phyloP scores from a whole-genome alignment of 2,888 invertebrate genomes.

The Ctenicera cuprea region DNA sequence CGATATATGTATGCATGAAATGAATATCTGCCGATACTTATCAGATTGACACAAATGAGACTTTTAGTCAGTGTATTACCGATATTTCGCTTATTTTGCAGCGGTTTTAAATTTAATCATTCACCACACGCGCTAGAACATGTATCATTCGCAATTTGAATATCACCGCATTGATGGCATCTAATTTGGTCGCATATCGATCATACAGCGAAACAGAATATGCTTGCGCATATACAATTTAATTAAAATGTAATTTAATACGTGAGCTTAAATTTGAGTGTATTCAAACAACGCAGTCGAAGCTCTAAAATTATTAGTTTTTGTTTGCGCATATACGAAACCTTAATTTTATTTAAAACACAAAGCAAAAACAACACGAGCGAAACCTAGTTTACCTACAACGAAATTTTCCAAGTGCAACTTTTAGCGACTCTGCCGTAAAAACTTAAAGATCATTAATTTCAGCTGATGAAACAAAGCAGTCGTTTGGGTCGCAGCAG shows the following conservation, averaged over 20 bases:
- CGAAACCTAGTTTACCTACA: not conserved
- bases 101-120: slow-evolving; percentile 61
- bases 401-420: not conserved
- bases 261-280: slow-evolving; percentile 62
- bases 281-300: slow-evolving; percentile 33
- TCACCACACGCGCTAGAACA: slow-evolving; percentile 62
- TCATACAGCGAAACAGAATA: slow-evolving; percentile 59
- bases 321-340: slow-evolving; percentile 28
- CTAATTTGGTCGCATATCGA: slow-evolving; percentile 67
- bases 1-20: not conserved
- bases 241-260: slow-evolving; percentile 68
- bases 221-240: slow-evolving; percentile 62
- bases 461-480: slow-evolving; percentile 57
- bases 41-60: slow-evolving; percentile 9
- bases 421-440: not conserved
- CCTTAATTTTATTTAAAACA: not conserved
- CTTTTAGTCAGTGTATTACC: slow-evolving; percentile 24
- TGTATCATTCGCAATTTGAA: slow-evolving; percentile 57
- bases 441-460: slow-evolving; percentile 56
- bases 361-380: not conserved
- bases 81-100: slow-evolving; percentile 28
- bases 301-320: slow-evolving; percentile 46
- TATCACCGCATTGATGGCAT: slow-evolving; percentile 66
- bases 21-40: slow-evolving; percentile 23
- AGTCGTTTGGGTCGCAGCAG: slow-evolving; percentile 53